These are phyloP conservation scores for Solenopsis fugax DNA, from an alignment of 1,140 invertebrate genomes.

Conservation along the genomic window DNA sequence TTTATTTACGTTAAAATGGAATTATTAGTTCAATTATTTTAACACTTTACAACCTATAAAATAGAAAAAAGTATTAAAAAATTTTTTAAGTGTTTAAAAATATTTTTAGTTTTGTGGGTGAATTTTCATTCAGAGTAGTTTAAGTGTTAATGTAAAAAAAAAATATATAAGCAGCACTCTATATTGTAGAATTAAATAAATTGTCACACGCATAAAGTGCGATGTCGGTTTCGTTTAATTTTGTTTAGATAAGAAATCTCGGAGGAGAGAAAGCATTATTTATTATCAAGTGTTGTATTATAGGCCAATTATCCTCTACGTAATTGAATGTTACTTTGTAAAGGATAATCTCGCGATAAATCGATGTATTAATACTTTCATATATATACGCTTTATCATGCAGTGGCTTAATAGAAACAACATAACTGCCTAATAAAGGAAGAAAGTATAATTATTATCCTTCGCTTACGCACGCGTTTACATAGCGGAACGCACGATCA, in stretches of 20 bases:
- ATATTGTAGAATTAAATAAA: not conserved
- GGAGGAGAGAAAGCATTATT: constrained; percentile 4
- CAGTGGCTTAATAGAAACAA: constrained; percentile 8
- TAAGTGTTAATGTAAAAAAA: too few relatives aligned
- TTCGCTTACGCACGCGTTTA: not conserved
- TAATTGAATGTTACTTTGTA: constrained; percentile 9
- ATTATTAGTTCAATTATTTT: too few relatives aligned
- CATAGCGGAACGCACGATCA: not conserved
- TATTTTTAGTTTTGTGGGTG: too few relatives aligned
- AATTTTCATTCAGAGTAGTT: too few relatives aligned
- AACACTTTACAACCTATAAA: too few relatives aligned
- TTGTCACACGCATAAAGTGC: not conserved
- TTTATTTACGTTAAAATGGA: too few relatives aligned
- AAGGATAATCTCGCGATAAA: constrained; percentile 7
- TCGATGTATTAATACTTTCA: not conserved
- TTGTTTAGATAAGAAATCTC: constrained; percentile 16
- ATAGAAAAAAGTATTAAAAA: too few relatives aligned
- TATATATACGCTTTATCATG: not conserved
- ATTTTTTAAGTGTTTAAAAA: too few relatives aligned
- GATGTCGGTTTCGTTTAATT: not conserved
- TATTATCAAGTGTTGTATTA: not conserved
- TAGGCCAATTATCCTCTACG: not conserved
- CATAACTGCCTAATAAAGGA: not conserved
- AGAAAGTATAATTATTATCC: constrained; percentile 38
- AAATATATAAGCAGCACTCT: too few relatives aligned